Evolutionary conservation across 2,113 vertebrate species (phyloP).

Genomic region (Verasper variegatus): DNA sequence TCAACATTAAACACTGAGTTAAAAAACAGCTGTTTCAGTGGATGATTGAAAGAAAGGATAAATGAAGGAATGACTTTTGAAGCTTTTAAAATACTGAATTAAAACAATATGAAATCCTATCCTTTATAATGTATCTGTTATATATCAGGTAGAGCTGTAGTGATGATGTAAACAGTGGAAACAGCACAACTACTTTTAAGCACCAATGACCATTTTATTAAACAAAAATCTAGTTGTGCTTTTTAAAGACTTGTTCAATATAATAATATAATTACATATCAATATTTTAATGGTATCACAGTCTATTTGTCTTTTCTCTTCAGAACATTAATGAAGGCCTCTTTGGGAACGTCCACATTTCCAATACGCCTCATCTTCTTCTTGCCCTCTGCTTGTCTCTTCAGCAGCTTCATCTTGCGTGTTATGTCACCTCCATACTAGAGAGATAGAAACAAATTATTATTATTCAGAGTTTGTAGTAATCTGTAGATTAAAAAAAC

Average conservation of each 20-base stretch:
- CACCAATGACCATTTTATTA: conserved; percentile 48
- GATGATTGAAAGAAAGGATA: too few relatives aligned
- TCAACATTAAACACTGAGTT: too few relatives aligned
- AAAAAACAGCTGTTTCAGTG: too few relatives aligned
- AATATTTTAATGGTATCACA: background rate
- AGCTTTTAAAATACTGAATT: too few relatives aligned
- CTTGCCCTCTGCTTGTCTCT: conserved; percentile 94
- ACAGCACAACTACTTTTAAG: background rate
- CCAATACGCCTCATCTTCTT: conserved; percentile 93
- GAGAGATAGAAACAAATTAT: background rate
- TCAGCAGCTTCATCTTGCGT: conserved; percentile 96
- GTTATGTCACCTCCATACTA: conserved; percentile 98
- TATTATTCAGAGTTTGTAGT: background rate
- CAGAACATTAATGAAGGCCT: conserved; percentile 92
- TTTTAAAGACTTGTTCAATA: background rate
- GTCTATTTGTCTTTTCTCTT: conserved; percentile 81
- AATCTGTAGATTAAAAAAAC: background rate
- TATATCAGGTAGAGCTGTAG: background rate
- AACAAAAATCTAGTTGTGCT: background rate
- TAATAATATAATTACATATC: background rate
- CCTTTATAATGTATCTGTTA: too few relatives aligned
- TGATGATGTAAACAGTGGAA: background rate
- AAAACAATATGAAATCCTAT: too few relatives aligned
- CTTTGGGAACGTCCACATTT: conserved; percentile 93
- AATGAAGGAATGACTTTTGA: too few relatives aligned